Conservation (phyloP, 2,797 vertebrate genomes). For the Apodemus agrarius region DNA sequence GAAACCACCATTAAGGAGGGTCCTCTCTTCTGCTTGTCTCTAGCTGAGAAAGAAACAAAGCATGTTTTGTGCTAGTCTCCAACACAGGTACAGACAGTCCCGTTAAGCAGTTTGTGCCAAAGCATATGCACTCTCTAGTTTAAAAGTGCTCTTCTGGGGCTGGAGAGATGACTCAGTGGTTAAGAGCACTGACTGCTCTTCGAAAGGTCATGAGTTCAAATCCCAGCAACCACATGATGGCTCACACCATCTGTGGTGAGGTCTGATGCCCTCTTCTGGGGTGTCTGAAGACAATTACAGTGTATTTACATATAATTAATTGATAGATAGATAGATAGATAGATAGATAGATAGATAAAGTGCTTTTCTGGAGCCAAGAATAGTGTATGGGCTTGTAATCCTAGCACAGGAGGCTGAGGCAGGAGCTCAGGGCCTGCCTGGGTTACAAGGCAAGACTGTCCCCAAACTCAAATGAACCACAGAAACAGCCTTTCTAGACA, state of each 20-base stretch:
- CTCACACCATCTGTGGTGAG: too few species aligned
- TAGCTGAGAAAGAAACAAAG: slow-evolving; percentile 60
- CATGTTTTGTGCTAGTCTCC: not conserved
- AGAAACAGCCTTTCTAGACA: not conserved
- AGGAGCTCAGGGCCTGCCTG: not conserved
- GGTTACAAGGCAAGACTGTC: not conserved
- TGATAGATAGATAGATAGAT: too few species aligned
- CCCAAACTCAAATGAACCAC: not conserved
- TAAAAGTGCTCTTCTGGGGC: not conserved
- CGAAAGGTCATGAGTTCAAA: too few species aligned
- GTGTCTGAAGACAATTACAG: too few species aligned
- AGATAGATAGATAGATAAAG: not conserved
- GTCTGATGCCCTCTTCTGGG: too few species aligned
- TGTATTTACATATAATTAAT: too few species aligned
- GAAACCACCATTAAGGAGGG: slow-evolving; percentile 87
- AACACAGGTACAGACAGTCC: not conserved
- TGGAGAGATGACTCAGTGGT: too few species aligned
- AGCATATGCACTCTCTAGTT: not conserved
- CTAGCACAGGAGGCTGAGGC: not conserved
- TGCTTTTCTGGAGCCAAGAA: not conserved
- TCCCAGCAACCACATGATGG: too few species aligned
- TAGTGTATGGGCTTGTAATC: not conserved
- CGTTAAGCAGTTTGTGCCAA: not conserved
- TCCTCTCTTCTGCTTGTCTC: slow-evolving; percentile 86
- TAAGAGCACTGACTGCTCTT: too few species aligned